Evolutionary conservation across 2,888 invertebrate genomes (phyloP).

Genomic region (Clistopyga incitator): DNA sequence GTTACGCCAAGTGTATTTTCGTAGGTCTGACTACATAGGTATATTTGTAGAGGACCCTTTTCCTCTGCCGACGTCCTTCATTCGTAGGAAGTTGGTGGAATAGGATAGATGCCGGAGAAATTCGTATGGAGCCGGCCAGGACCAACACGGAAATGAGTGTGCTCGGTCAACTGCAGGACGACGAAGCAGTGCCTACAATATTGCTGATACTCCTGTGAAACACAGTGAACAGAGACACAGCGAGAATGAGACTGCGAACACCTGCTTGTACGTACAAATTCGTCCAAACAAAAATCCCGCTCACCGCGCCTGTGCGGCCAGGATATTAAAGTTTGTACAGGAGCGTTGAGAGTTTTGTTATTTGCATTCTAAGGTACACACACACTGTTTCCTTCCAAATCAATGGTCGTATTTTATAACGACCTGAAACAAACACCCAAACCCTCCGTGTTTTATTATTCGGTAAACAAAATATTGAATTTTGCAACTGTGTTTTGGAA

Average conservation of each 20-base stretch:
- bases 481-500: too few relatives aligned
- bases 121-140: constrained; percentile 14
- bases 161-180: constrained; percentile 58
- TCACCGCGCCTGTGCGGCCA: not conserved
- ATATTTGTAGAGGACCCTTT: constrained; percentile 64
- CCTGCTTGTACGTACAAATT: constrained; percentile 68
- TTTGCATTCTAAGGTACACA: constrained; percentile 51
- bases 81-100: constrained; percentile 45
- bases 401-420: constrained; percentile 15
- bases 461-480: not conserved
- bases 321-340: constrained; percentile 65
- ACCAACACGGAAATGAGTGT: constrained; percentile 59
- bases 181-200: constrained; percentile 24
- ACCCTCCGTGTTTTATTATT: not conserved
- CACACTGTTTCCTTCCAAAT: not conserved
- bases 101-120: constrained; percentile 30
- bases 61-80: constrained; percentile 55
- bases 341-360: constrained; percentile 62
- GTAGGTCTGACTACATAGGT: constrained; percentile 47
- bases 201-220: constrained; percentile 59
- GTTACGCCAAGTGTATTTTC: constrained; percentile 48
- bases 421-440: not conserved
- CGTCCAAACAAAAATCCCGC: constrained; percentile 65
- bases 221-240: constrained; percentile 27
- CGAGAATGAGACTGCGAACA: constrained; percentile 36